Conservation (phyloP, 2,113 vertebrate genomes). For the Pelusios castaneus region DNA sequence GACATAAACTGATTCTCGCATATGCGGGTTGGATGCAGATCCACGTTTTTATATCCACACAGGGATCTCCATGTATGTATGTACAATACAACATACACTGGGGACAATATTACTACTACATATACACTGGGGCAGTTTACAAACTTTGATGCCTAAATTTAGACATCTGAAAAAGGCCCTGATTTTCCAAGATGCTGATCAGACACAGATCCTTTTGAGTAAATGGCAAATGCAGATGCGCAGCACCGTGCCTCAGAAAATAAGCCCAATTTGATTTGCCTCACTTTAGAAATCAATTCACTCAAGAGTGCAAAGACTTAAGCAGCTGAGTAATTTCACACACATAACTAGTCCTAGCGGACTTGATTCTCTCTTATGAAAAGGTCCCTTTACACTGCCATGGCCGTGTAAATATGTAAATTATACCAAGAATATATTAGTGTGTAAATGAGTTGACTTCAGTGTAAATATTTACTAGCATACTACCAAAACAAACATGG, state of each 20-base stretch:
- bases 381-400: not conserved
- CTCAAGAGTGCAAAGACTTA: not conserved
- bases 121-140: accelerated
- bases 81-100: accelerated
- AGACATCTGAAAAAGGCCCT: accelerated
- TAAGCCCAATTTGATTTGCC: not conserved
- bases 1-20: no score
- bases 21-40: no score
- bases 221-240: not conserved
- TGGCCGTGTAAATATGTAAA: not conserved
- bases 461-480: accelerated
- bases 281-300: not conserved
- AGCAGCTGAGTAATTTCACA: not conserved
- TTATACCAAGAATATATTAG: not conserved
- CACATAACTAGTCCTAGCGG: not conserved
- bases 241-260: not conserved
- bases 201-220: not conserved
- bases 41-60: no score
- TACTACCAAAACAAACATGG: not conserved
- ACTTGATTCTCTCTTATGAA: not conserved
- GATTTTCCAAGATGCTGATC: not conserved
- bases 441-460: not conserved
- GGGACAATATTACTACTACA: no score
- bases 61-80: accelerated
- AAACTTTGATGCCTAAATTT: not conserved